Conservation (phyloP, 2,888 invertebrate species). For the Lasioglossum leucozonium region DNA sequence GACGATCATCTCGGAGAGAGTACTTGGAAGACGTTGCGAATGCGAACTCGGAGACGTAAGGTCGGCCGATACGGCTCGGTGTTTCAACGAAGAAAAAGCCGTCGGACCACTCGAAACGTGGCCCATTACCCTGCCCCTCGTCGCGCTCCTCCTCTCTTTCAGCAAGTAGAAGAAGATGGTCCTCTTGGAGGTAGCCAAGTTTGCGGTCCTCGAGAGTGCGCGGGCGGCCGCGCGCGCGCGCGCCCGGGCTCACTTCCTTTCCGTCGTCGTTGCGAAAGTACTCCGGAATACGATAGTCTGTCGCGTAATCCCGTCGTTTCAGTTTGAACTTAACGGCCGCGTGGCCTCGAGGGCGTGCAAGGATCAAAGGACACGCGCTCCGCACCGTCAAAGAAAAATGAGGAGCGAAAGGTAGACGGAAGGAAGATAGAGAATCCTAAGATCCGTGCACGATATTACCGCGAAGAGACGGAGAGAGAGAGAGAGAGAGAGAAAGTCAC, state of each 20-base stretch:
- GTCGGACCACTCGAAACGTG: constrained; percentile 22
- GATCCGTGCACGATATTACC: constrained; percentile 15
- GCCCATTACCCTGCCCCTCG: constrained; percentile 22
- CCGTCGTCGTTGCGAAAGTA: constrained; percentile 26
- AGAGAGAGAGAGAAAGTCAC: no score
- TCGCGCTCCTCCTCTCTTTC: neutral
- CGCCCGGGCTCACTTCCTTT: no score
- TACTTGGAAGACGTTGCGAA: neutral
- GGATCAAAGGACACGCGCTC: constrained; percentile 63
- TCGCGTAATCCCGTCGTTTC: constrained; percentile 49
- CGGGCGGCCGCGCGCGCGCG: neutral
- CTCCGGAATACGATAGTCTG: constrained; percentile 40
- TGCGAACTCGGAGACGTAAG: neutral
- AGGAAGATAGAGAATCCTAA: neutral
- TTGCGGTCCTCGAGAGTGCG: constrained; percentile 21
- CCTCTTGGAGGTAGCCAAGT: constrained; percentile 39
- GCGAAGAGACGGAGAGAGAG: no score
- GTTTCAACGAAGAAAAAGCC: constrained; percentile 21
- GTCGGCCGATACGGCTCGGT: neutral
- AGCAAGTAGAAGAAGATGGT: constrained; percentile 20
- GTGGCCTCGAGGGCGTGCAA: constrained; percentile 45
- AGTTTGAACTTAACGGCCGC: constrained; percentile 61
- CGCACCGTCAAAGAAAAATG: constrained; percentile 41
- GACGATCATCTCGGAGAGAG: neutral
- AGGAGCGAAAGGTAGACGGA: neutral